Conservation (phyloP, 2,113 vertebrate genomes). For the Elanoides forficatus region DNA sequence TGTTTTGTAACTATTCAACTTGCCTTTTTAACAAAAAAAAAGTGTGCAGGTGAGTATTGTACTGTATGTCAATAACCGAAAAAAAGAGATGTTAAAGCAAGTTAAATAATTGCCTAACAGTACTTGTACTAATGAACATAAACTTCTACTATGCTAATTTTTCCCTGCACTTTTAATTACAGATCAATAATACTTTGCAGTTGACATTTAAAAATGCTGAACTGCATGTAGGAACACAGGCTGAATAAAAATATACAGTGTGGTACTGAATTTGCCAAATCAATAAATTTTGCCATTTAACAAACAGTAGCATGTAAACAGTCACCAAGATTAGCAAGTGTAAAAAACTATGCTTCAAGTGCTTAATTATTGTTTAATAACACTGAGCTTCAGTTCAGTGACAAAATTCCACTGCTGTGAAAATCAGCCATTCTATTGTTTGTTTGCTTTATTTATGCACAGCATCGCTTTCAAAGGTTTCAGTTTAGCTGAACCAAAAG, state of each 20-base stretch:
- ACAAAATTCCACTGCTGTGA: slow-evolving; percentile 12
- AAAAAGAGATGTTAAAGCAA: slow-evolving; percentile 76
- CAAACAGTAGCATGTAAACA: slow-evolving; percentile 87
- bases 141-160: slow-evolving; percentile 89
- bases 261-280: slow-evolving; percentile 87
- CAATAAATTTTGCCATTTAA: slow-evolving; percentile 91
- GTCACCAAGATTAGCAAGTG: slow-evolving; percentile 77
- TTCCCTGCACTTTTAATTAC: slow-evolving; percentile 86
- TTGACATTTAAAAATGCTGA: slow-evolving; percentile 92
- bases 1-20: slow-evolving; percentile 28
- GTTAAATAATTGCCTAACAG: slow-evolving; percentile 81
- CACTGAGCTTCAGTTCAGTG: slow-evolving; percentile 56
- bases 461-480: background rate
- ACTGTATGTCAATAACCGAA: slow-evolving; percentile 72
- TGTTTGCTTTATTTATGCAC: background rate
- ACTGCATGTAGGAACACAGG: slow-evolving; percentile 85
- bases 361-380: slow-evolving; percentile 82
- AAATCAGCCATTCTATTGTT: background rate
- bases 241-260: slow-evolving; percentile 88
- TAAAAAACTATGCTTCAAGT: slow-evolving; percentile 53
- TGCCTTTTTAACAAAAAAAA: slow-evolving; percentile 67
- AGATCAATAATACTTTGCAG: slow-evolving; percentile 83
- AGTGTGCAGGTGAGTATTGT: slow-evolving; percentile 47
- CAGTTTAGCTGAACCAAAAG: background rate
- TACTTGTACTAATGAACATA: slow-evolving; percentile 79